Percentiles rank a stretch among this genome's conserved stretches.
These are phyloP conservation scores for Bellardia pandia DNA, from an alignment of 2,888 invertebrate species.

Conservation along the genomic window DNA sequence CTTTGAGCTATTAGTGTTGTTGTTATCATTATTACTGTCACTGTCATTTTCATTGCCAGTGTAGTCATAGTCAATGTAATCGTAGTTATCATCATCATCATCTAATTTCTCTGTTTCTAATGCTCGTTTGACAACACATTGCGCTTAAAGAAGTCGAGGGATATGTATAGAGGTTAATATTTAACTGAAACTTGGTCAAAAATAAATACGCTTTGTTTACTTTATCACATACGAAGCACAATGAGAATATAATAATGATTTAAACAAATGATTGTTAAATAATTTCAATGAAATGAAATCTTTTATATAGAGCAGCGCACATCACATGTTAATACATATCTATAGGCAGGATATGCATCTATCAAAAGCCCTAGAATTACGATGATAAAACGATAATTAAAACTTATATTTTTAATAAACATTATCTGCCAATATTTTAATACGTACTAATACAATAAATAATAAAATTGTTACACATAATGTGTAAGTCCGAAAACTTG, in stretches of 20 bases:
- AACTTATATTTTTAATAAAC: too few relatives aligned
- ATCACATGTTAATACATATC: too few relatives aligned
- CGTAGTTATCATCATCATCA: slow-evolving; percentile 67
- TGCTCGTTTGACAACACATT: slow-evolving; percentile 28
- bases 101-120: slow-evolving; percentile 33
- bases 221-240: slow-evolving; percentile 43
- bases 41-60: slow-evolving; percentile 69
- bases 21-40: slow-evolving; percentile 53
- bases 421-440: too few relatives aligned
- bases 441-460: too few relatives aligned
- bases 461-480: too few relatives aligned
- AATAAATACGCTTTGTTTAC: slow-evolving; percentile 28
- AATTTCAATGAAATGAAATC: not conserved
- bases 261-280: not conserved
- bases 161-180: slow-evolving; percentile 53
- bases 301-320: too few relatives aligned
- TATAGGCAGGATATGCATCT: too few relatives aligned
- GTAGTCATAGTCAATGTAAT: slow-evolving; percentile 78
- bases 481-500: too few relatives aligned
- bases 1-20: slow-evolving; percentile 36
- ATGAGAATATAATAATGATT: slow-evolving; percentile 30
- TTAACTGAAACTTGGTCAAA: slow-evolving; percentile 48
- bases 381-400: too few relatives aligned
- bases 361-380: too few relatives aligned
- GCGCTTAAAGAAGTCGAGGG: slow-evolving; percentile 57